phyloP scores from a whole-genome alignment of 2,888 invertebrate genomes.

The Apotomis betuletana region DNA sequence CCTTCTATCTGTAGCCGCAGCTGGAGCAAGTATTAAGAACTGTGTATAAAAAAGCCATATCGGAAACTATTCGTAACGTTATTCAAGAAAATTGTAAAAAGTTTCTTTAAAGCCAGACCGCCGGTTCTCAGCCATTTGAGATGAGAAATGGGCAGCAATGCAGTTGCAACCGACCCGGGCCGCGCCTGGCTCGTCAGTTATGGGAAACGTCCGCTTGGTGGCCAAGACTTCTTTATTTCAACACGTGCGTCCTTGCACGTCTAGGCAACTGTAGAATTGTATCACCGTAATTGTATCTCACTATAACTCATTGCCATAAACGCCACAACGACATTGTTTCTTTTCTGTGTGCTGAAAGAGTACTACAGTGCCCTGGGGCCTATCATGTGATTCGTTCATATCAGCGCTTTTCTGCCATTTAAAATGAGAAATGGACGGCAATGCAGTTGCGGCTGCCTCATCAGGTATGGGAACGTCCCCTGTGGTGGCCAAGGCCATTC shows the following conservation, averaged over 20 bases:
- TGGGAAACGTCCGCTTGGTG: slow-evolving; percentile 15
- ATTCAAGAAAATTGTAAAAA: slow-evolving; percentile 50
- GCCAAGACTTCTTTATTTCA: slow-evolving; percentile 17
- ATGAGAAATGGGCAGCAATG: slow-evolving; percentile 77
- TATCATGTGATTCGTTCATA: no score
- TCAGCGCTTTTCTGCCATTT: no score
- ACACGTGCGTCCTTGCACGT: neutral
- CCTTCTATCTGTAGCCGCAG: neutral
- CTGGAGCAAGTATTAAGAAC: neutral
- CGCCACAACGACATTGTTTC: no score
- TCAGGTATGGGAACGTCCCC: no score
- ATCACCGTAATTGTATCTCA: no score
- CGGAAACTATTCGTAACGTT: slow-evolving; percentile 30
- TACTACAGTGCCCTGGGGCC: no score
- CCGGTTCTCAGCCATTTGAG: slow-evolving; percentile 71
- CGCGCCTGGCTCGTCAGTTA: slow-evolving; percentile 44
- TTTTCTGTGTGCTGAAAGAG: no score
- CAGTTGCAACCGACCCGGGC: slow-evolving; percentile 63
- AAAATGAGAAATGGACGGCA: no score
- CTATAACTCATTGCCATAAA: no score
- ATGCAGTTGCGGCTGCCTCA: no score
- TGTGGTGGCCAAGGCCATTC: no score
- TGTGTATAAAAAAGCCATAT: slow-evolving; percentile 26
- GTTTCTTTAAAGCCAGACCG: slow-evolving; percentile 46
- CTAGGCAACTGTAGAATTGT: no score